A percentile compares a stretch with the other conserved stretches of the same genome.
phyloP scores from a whole-genome alignment of 2,113 vertebrate genomes.

The Misgurnus anguillicaudatus region DNA sequence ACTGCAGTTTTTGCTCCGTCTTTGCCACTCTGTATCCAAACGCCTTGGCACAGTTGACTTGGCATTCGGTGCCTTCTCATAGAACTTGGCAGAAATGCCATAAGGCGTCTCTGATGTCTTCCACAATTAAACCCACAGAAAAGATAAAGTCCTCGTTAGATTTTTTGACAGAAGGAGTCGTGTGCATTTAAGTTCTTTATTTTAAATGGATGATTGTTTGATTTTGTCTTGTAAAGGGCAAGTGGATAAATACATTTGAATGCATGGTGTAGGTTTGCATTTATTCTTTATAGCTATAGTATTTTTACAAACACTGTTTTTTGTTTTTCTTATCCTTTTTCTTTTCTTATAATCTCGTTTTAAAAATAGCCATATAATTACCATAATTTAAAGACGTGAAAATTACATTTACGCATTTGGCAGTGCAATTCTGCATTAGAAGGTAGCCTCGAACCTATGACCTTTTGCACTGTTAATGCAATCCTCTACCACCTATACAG shows the following conservation, averaged over 20 bases:
- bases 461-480: no score
- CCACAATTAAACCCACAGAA: conserved; percentile 33
- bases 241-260: not conserved
- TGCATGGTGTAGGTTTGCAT: not conserved
- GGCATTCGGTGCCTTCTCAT: conserved; percentile 51
- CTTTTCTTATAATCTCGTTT: not conserved
- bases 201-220: not conserved
- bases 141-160: not conserved
- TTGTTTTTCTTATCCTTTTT: not conserved
- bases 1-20: conserved; percentile 35
- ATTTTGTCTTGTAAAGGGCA: not conserved
- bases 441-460: no score
- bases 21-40: conserved; percentile 49
- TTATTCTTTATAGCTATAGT: not conserved
- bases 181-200: conserved; percentile 3
- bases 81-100: conserved; percentile 59
- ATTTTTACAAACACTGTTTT: not conserved
- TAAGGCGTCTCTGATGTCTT: conserved; percentile 54
- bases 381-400: not conserved
- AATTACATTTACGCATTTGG: not conserved
- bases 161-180: not conserved
- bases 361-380: not conserved
- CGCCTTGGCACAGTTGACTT: conserved; percentile 55
- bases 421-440: no score
- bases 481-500: no score